Base-by-base conservation (phyloP, 1,140 invertebrate species). In the Leucophenga varia region DNA sequence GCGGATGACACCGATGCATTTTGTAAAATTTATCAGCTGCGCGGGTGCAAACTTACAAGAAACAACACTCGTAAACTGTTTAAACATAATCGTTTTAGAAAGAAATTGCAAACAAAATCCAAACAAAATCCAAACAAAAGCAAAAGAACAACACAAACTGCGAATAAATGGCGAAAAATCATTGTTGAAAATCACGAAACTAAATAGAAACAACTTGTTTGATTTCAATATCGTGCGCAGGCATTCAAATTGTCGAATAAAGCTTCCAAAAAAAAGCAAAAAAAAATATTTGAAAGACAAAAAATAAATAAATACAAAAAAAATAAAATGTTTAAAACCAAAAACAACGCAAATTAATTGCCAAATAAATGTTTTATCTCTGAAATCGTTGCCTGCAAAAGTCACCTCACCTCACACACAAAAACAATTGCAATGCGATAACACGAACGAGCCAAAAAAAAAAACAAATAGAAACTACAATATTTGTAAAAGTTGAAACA, bases 311-410 rank as follows among this genome's bases (percentile, higher is more conserved):
- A n/a, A n/a, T n/a, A n/a, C n/a, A n/a, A n/a, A n/a, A n/a, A n/a
- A n/a, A n/a, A n/a, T n/a, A n/a, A n/a, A n/a, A n/a, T n/a, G n/a
- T n/a, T n/a, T n/a, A n/a, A 65, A 63, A 67, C 59, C 63, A 59
- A 65, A 63, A 65, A 65, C n/a, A 65, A 65, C 55, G 63, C 63
- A 59, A 65, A 65, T 65, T 65, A 65, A 65, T 65, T 65, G 63
- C 63, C 64, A 65, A 65, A 65, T 65, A 67, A 63, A 65, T 67
- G 67, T 63, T 65, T 65, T 65, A 65, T 65, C 63, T 65, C 67
- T 67, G 45, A 67, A 65, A 65, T 65, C 63, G 60, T 46, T 52
- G 20, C 41, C 35, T 10, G 49, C 54, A 37, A 42, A 54, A 57
- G 19, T 42, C 39, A 42, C 19, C 28, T n/a, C n/a, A n/a, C n/a